Conservation (phyloP, 2,888 invertebrate genomes). For the Callosobruchus maculatus region DNA sequence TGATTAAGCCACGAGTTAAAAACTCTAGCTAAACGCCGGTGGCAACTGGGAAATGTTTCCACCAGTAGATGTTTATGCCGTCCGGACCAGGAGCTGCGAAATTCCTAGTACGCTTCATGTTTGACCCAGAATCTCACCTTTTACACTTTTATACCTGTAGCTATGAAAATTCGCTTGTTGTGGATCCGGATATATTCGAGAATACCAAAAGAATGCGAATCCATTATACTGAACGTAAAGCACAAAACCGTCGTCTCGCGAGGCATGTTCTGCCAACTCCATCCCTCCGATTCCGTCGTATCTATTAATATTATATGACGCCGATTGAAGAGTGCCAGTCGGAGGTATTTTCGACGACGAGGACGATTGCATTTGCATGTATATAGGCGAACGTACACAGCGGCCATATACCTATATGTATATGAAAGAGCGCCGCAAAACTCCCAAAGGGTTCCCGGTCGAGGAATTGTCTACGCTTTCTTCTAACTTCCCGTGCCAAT, state of each 20-base stretch:
- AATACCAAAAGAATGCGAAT: neutral
- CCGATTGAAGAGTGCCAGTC: constrained; percentile 33
- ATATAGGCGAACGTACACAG: constrained; percentile 34
- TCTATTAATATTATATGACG: constrained; percentile 39
- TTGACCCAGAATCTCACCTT: no score
- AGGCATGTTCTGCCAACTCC: constrained; percentile 1
- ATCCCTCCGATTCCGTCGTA: constrained; percentile 17
- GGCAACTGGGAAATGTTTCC: no score
- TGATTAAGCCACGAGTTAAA: no score
- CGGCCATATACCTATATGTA: no score
- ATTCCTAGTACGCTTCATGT: no score
- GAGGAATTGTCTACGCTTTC: neutral
- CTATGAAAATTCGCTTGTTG: neutral
- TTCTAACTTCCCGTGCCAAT: neutral
- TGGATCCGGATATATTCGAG: neutral
- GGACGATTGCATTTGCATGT: constrained; percentile 47
- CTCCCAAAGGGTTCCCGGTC: neutral
- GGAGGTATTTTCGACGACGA: constrained; percentile 40
- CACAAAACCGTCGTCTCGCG: constrained; percentile 4
- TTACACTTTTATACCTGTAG: neutral
- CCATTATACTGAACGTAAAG: neutral
- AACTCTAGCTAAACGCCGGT: no score
- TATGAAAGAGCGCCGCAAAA: neutral
- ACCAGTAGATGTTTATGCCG: no score
- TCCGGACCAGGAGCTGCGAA: no score